Evolutionary conservation across 1,140 invertebrate genomes (phyloP).

Genomic region (Philotrypesis tridentata): DNA sequence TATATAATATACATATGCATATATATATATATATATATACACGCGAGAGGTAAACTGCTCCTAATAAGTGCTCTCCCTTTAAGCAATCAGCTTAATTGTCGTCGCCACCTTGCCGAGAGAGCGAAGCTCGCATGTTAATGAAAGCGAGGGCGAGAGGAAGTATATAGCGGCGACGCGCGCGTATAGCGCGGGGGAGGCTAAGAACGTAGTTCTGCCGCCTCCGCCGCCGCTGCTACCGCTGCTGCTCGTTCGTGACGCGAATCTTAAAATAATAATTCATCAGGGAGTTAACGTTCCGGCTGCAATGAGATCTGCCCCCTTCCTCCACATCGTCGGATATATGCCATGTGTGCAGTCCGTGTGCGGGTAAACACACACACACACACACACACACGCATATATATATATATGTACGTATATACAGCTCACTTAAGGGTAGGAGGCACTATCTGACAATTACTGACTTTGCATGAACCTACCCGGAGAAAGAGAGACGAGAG

Average conservation of each 20-base stretch:
- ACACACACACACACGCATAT: too few relatives aligned
- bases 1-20: background rate
- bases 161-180: background rate
- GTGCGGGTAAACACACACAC: too few relatives aligned
- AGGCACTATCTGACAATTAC: too few relatives aligned
- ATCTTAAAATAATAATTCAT: conserved; percentile 49
- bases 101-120: conserved; percentile 39
- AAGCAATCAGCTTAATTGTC: conserved; percentile 50
- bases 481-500: too few relatives aligned
- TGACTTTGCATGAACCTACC: too few relatives aligned
- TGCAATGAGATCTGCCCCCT: background rate
- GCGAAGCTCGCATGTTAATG: conserved; percentile 45
- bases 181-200: background rate
- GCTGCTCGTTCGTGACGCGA: conserved; percentile 36
- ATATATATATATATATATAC: background rate
- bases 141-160: background rate
- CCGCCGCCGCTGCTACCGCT: too few relatives aligned
- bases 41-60: background rate
- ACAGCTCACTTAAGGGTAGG: too few relatives aligned
- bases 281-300: conserved; percentile 31
- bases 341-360: too few relatives aligned
- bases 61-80: conserved; percentile 50
- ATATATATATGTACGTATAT: too few relatives aligned
- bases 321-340: too few relatives aligned
- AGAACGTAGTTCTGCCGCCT: background rate